A percentile compares a stretch with the other conserved stretches of the same genome.
Evolutionary conservation across 2,797 vertebrate genomes (phyloP).

Genomic region (Loris lydekkerianus): DNA sequence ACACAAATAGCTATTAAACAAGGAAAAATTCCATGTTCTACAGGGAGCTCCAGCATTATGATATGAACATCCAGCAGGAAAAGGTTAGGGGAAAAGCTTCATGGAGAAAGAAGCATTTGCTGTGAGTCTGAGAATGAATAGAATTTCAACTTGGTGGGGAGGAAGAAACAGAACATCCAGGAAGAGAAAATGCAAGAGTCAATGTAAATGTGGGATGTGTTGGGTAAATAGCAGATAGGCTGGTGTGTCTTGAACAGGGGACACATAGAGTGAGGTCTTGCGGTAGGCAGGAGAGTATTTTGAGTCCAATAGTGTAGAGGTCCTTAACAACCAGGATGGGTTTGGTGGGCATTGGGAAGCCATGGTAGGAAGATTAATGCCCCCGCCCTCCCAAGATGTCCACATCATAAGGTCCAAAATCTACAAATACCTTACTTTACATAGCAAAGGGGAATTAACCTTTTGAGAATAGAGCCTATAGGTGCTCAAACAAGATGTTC

Average conservation of each 20-base stretch:
- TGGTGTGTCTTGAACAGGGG: not conserved
- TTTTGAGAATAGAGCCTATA: no score
- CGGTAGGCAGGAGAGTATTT: not conserved
- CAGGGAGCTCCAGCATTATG: not conserved
- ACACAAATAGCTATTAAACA: not conserved
- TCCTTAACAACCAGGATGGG: not conserved
- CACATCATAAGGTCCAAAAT: not conserved
- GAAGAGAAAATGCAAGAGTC: not conserved
- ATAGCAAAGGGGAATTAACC: not conserved
- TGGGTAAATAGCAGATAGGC: not conserved
- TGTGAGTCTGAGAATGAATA: not conserved
- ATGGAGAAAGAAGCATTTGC: not conserved
- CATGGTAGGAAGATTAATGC: not conserved
- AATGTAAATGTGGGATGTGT: not conserved
- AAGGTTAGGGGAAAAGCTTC: not conserved
- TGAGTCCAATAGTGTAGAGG: not conserved
- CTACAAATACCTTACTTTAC: not conserved
- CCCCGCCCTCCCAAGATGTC: not conserved
- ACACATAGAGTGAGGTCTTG: not conserved
- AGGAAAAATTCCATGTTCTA: not conserved
- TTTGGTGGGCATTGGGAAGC: not conserved
- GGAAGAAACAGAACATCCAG: not conserved
- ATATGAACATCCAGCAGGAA: not conserved
- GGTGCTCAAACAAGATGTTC: no score
- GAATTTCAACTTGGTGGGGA: not conserved